Conservation (phyloP, 2,113 vertebrate species). For the Paradoxurus hermaphroditus region DNA sequence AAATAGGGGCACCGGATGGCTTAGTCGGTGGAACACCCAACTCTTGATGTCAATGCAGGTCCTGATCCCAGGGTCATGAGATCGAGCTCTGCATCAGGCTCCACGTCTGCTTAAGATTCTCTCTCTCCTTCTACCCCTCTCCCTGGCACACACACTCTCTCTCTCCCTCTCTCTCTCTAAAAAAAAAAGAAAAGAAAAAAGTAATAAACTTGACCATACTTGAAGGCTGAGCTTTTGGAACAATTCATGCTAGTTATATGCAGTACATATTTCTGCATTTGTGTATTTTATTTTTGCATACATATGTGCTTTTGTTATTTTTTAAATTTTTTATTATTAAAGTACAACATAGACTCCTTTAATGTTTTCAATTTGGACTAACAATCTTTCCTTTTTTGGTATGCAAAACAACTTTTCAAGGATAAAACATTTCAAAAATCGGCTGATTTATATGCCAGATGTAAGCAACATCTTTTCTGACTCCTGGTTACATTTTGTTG, state of each 20-base stretch:
- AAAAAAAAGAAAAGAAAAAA: neutral
- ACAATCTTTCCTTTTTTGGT: constrained; percentile 59
- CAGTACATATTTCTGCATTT: neutral
- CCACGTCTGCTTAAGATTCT: too few relatives aligned
- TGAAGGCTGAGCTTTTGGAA: neutral
- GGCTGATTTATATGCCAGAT: constrained; percentile 61
- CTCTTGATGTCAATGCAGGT: too few relatives aligned
- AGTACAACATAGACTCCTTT: neutral
- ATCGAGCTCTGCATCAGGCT: too few relatives aligned
- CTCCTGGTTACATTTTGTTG: neutral
- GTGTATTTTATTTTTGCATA: neutral
- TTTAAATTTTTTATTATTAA: neutral
- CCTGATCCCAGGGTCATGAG: too few relatives aligned
- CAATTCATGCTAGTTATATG: neutral
- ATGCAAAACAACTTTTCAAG: constrained; percentile 48
- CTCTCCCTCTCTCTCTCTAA: too few relatives aligned
- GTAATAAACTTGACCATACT: neutral
- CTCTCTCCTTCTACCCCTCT: too few relatives aligned
- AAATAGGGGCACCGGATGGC: too few relatives aligned
- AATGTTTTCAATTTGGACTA: constrained; percentile 34
- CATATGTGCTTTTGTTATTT: neutral
- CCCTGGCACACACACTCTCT: too few relatives aligned
- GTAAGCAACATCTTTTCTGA: constrained; percentile 38
- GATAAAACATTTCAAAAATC: constrained; percentile 21
- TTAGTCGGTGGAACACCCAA: too few relatives aligned